Conservation (phyloP, 2,888 invertebrate genomes). For the Panzeria rudis region DNA sequence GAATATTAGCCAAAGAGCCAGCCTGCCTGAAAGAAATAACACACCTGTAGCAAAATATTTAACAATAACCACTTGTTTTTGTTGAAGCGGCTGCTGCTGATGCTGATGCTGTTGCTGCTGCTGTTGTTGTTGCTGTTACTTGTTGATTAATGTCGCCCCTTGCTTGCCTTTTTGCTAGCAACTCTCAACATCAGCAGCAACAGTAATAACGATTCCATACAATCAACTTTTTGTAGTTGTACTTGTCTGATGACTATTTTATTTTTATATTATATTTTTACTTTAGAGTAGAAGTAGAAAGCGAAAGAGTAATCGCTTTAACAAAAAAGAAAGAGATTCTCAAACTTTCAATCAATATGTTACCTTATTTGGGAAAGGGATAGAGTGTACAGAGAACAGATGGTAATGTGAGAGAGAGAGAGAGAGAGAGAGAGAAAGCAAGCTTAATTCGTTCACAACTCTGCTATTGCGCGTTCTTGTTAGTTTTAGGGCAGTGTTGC, state of each 20-base stretch:
- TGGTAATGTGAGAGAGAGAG: no score
- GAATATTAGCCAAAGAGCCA: constrained; percentile 40
- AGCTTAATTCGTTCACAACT: no score
- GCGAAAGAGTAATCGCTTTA: constrained; percentile 61
- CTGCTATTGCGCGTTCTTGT: no score
- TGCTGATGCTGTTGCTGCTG: neutral
- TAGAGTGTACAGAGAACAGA: no score
- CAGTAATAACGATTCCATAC: constrained; percentile 39
- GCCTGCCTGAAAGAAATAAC: constrained; percentile 24
- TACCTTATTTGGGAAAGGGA: no score
- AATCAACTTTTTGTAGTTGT: constrained; percentile 59
- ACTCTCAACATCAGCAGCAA: constrained; percentile 39
- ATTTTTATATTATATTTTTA: constrained; percentile 11
- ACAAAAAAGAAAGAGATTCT: constrained; percentile 34
- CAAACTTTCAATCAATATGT: constrained; percentile 51
- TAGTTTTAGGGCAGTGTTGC: no score
- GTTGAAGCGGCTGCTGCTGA: neutral
- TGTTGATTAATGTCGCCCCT: constrained; percentile 56
- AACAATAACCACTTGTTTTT: constrained; percentile 64
- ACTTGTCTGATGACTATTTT: constrained; percentile 68
- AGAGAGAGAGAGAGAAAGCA: no score
- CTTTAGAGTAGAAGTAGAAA: constrained; percentile 60
- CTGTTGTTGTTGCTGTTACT: constrained; percentile 2
- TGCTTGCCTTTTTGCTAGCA: constrained; percentile 57
- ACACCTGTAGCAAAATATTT: constrained; percentile 61